A percentile compares a stretch with the other conserved stretches of the same genome.
Conservation (phyloP, 2,888 invertebrate genomes). For the Aelia acuminata region DNA sequence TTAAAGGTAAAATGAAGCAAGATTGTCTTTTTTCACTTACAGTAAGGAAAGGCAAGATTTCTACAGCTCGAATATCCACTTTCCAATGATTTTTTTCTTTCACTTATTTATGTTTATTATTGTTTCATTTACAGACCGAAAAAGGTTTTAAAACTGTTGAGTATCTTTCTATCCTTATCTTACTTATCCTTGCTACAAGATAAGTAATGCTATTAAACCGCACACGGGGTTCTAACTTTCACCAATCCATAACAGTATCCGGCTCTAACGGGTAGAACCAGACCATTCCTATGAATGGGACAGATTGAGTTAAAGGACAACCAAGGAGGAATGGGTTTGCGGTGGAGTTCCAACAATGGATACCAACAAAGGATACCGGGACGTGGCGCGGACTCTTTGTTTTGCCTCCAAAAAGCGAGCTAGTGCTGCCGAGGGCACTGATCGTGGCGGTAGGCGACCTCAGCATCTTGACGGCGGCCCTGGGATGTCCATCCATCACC, state of each 20-base stretch:
- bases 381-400: not conserved
- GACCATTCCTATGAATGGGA: not conserved
- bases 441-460: not conserved
- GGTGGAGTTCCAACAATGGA: not conserved
- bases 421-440: not conserved
- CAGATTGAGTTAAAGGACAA: not conserved
- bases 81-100: too few species aligned
- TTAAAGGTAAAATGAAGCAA: too few species aligned
- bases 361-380: not conserved
- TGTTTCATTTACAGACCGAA: too few species aligned
- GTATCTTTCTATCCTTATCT: too few species aligned
- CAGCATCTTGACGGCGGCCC: not conserved
- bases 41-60: too few species aligned
- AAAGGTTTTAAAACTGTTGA: too few species aligned
- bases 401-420: not conserved
- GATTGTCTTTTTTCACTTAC: too few species aligned
- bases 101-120: too few species aligned
- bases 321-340: not conserved
- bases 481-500: slow-evolving; percentile 18
- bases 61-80: too few species aligned
- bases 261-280: not conserved
- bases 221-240: not conserved
- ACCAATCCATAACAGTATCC: not conserved
- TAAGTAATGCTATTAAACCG: too few species aligned
- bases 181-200: too few species aligned